Base-by-base conservation (phyloP, 1,140 invertebrate genomes). In the Lycorma delicatula region DNA sequence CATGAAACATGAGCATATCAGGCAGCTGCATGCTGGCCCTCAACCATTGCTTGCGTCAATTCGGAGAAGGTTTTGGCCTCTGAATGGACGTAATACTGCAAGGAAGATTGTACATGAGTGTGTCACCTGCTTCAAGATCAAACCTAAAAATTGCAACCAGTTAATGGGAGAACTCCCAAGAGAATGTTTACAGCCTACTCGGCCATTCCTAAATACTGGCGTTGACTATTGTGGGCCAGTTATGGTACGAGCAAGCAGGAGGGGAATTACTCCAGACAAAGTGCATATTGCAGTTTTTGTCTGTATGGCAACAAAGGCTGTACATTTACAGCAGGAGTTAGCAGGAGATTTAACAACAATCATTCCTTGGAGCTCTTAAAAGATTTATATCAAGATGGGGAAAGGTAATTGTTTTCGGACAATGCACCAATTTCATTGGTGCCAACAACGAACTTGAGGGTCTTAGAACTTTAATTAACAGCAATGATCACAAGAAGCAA, bases 331-430 rank as follows among this genome's bases (percentile, higher is more conserved):
- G n/a, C n/a, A n/a, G n/a, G n/a, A n/a, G n/a, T n/a, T n/a, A n/a
- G n/a, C n/a, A n/a, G n/a, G n/a, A n/a, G n/a, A n/a, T n/a, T n/a
- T n/a, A n/a, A n/a, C n/a, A n/a, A n/a, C n/a, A n/a, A n/a, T n/a
- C n/a, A n/a, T n/a, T n/a, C n/a, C n/a, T n/a, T n/a, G n/a, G 71
- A 75, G 50, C 53, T 71, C 0, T 65, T 73, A 0, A 50, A 20
- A 23, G 64, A 67, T 71, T 72, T 47, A 61, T 69, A 11, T 47
- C 63, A 1, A 44, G 67, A 47, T 41, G 66, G 38, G 67, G 67
- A 16, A 50, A 23, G 16, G 58, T 62, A 53, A 2, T 46, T 72
- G 13, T 65, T 60, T 41, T 67, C 64, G 0, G 70, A 74, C 57
- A 67, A 69, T 47, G 71, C 0, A 65, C 55, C 13, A 68, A 66